Percentiles rank a stretch among this genome's conserved stretches.
Evolutionary conservation across 2,113 vertebrate genomes (phyloP).

Genomic region (Pithys albifrons): DNA sequence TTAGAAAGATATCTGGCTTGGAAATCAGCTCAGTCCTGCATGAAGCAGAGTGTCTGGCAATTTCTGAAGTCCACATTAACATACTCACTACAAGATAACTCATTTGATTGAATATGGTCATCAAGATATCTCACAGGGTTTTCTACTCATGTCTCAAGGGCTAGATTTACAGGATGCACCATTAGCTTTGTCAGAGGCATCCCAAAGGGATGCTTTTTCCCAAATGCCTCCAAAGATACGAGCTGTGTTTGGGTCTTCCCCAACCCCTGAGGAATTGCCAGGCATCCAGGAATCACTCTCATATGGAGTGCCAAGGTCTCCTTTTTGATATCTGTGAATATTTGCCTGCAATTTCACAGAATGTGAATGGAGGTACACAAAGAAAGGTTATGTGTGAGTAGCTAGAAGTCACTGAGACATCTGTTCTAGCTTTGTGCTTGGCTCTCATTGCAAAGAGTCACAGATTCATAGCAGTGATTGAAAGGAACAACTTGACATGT

Average conservation of each 20-base stretch:
- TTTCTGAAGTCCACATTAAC: not conserved
- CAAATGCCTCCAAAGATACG: fast-evolving
- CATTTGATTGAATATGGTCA: not conserved
- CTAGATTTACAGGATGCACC: not conserved
- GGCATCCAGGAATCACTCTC: not conserved
- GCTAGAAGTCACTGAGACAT: not conserved
- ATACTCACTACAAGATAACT: not conserved
- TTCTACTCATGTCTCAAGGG: not conserved
- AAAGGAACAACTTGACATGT: not conserved
- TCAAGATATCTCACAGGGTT: not conserved
- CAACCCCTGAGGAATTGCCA: not conserved
- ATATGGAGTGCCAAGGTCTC: not conserved
- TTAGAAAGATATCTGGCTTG: not conserved
- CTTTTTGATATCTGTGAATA: not conserved
- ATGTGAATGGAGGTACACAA: not conserved
- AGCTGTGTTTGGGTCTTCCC: not conserved
- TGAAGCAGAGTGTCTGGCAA: not conserved
- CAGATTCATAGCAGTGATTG: not conserved
- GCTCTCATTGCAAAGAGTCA: not conserved
- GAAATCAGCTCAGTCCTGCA: not conserved
- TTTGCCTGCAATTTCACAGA: not conserved
- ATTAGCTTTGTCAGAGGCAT: not conserved
- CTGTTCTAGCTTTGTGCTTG: fast-evolving
- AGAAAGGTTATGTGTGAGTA: not conserved
- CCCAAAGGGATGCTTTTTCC: not conserved